Percentiles rank a stretch among this genome's conserved stretches.
Conservation (phyloP, 2,113 vertebrate species). For the Elgaria multicarinata region DNA sequence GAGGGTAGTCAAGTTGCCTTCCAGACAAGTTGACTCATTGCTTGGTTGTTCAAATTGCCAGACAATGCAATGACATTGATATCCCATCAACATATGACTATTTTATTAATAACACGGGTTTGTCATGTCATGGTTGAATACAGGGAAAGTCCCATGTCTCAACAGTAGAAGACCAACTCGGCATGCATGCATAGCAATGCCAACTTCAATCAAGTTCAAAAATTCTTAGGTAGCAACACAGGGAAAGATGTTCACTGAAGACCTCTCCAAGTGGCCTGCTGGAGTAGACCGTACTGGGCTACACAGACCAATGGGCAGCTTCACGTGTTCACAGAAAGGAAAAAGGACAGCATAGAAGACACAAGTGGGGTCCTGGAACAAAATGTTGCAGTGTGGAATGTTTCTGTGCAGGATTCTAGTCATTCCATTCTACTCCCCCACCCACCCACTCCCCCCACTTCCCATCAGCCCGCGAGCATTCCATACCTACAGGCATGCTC, state of each 20-base stretch:
- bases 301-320: no score
- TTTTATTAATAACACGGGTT: slow-evolving; percentile 47
- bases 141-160: background rate
- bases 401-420: no score
- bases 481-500: background rate
- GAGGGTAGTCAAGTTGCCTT: slow-evolving; percentile 45
- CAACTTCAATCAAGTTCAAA: background rate
- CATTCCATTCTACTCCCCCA: background rate
- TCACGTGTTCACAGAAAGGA: background rate
- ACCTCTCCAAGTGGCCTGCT: background rate
- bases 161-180: background rate
- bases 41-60: slow-evolving; percentile 26
- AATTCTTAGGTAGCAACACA: background rate
- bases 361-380: background rate
- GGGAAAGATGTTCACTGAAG: background rate
- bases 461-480: background rate
- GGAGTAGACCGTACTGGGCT: no score
- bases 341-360: background rate
- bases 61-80: slow-evolving; percentile 58
- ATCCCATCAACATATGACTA: slow-evolving; percentile 57
- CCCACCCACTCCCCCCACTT: background rate
- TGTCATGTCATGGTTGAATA: background rate
- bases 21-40: slow-evolving; percentile 45
- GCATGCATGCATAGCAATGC: background rate
- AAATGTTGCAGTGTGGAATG: no score